Evolutionary conservation across 2,113 vertebrate genomes (phyloP), one percentile per base, ranked within the genome.

Genomic region (Sebastes schlegelii): DNA sequence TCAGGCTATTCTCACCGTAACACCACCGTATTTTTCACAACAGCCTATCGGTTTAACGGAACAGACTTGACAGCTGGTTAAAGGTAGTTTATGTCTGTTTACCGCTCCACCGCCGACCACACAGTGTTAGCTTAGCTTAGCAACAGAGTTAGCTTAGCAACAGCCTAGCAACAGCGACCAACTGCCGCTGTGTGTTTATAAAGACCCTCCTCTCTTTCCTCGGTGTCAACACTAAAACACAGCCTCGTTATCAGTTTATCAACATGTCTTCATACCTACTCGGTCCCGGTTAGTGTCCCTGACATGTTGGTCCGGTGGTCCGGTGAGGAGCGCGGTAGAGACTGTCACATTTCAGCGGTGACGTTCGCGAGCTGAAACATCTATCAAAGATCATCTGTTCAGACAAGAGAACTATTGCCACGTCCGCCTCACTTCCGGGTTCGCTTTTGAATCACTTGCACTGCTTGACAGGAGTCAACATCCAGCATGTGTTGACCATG

Each of bases 101-200:
- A 80, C 72, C 26, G n/a, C 14, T 19, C n/a, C 71, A 11, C 13
- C 71, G 13, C 10, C 43, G 46, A 14, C 63, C 70, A 42, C 4
- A 13, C 4, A 8, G 19, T 43, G 52, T 86, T 92, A 92, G 88
- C 89, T 83, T 90, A 83, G 34, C 34, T 34, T 34, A 34, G 34
- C 34, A 34, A 13, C 4, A 8, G 19, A 43, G 52, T 86, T 92
- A 92, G 88, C 89, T 83, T 90, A 83, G 34, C 34, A 34, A 34
- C 34, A 34, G 34, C 34, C 34, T 34, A 34, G 87, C 90, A 77
- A 67, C 71, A 54, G n/a, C 67, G 14, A 69, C 21, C 54, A 62
- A 48, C 14, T 48, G 52, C 48, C 69, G 12, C 0, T 19, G 21
- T 43, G 4, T 16, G 8, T 26, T 16, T 16, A 21, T 3, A 23